phyloP scores from a whole-genome alignment of 2,888 invertebrate species.

The Gortyna flavago region DNA sequence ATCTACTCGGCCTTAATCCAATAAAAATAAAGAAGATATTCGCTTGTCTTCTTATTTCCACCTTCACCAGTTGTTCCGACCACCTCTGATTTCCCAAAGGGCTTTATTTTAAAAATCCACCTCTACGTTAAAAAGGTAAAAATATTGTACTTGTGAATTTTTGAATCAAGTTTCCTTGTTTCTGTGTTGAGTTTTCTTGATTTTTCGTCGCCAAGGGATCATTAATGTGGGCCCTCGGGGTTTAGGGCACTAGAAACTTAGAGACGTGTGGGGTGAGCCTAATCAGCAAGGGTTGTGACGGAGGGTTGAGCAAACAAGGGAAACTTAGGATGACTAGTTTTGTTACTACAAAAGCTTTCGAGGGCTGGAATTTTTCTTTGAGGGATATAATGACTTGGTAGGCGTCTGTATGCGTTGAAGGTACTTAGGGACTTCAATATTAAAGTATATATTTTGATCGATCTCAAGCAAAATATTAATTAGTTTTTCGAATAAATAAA shows the following conservation, averaged over 20 bases:
- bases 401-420: constrained; percentile 17
- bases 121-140: constrained; percentile 81
- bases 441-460: not conserved
- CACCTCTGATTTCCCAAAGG: constrained; percentile 88
- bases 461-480: not conserved
- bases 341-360: constrained; percentile 59
- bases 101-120: constrained; percentile 84
- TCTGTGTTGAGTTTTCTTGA: constrained; percentile 68
- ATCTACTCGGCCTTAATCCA: constrained; percentile 57
- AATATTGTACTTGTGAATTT: constrained; percentile 82
- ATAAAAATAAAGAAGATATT: constrained; percentile 76
- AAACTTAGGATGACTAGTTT: constrained; percentile 65
- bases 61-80: constrained; percentile 74
- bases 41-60: constrained; percentile 66
- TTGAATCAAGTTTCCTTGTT: constrained; percentile 74
- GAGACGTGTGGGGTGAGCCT: constrained; percentile 66
- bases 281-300: constrained; percentile 71
- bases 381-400: constrained; percentile 47
- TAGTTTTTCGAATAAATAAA: constrained; percentile 30
- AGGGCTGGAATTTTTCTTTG: constrained; percentile 54
- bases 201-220: constrained; percentile 72
- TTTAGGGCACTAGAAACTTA: constrained; percentile 69
- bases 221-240: constrained; percentile 69
- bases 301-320: constrained; percentile 68
- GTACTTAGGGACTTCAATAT: not conserved